Evolutionary conservation across 2,113 vertebrate genomes (phyloP).

Genomic region (Asarcornis scutulata): DNA sequence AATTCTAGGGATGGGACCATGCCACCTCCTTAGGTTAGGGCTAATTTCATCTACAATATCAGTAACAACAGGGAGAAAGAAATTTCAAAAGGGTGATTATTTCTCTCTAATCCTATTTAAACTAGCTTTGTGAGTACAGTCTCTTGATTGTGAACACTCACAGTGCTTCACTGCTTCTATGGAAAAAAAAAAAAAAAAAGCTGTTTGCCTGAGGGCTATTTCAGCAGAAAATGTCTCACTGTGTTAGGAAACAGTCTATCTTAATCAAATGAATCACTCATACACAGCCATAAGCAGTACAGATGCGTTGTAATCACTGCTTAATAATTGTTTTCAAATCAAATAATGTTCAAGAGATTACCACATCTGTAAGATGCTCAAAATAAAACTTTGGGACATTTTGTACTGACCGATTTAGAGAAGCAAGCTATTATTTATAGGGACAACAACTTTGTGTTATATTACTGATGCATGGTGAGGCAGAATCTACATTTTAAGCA

Average conservation of each 20-base stretch:
- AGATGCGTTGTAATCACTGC: constrained; percentile 53
- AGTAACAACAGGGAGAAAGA: constrained; percentile 36
- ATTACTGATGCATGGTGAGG: background rate
- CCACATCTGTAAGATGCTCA: constrained; percentile 1
- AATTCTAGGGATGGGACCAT: background rate
- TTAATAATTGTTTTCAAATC: constrained; percentile 53
- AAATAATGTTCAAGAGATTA: constrained; percentile 39
- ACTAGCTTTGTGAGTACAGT: constrained; percentile 19
- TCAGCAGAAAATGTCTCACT: constrained; percentile 8
- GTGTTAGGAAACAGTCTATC: background rate
- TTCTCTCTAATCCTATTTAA: constrained; percentile 26
- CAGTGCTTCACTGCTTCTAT: constrained; percentile 3
- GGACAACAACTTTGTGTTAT: background rate
- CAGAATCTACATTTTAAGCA: background rate
- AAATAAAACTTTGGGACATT: constrained; percentile 31
- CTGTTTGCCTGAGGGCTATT: background rate
- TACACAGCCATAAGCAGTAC: background rate
- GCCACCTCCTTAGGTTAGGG: background rate
- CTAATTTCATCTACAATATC: constrained; percentile 32
- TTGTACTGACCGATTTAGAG: constrained; percentile 19
- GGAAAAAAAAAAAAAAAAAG: constrained; percentile 2
- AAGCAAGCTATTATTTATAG: constrained; percentile 17
- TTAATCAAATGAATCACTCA: constrained; percentile 24
- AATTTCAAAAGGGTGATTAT: constrained; percentile 50
- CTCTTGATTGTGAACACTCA: constrained; percentile 8